Evolutionary conservation across 2,797 vertebrate species (phyloP), one percentile per base, ranked within the genome.

Genomic region (Scomberomorus guttatus): DNA sequence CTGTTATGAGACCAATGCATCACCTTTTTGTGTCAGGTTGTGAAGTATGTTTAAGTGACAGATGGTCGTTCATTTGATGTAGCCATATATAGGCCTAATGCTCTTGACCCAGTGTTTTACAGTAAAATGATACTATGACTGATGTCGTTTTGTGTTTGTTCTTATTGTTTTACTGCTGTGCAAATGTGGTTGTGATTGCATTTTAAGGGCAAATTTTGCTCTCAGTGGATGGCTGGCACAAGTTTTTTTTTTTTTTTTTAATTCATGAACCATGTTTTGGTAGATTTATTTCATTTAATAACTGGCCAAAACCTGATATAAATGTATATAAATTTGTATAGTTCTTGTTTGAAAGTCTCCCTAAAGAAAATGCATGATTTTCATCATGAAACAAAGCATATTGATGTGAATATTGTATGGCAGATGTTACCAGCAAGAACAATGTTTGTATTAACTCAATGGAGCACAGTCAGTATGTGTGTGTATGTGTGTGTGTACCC

Each of bases 271-370:
- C 73, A 72, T 78, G 80, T 86, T 90, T 82, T 88, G 85, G 89
- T 81, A 83, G 83, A 83, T 88, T 79, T 87, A 77, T 76, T 88
- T 80, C 75, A 87, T 85, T 83, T 89, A 42, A 69, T 87, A 86
- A 78, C 71, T 81, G 65, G 15, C 69, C 75, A 79, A 82, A 82
- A 72, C 50, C 18, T 67, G 34, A 78, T 76, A 63, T 67, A 76
- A 82, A 66, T 93, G 93, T 94, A 93, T 76, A 93, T 93, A 94
- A 62, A 90, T 90, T 75, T 93, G 91, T 94, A 93, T 93, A 93
- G 90, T 87, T 87, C 15, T 83, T 79, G 87, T 81, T 75, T 81
- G 13, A 69, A 75, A 83, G 58, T 83, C 56, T 82, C 79, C 81
- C 59, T 56, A 46, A 77, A 80, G 55, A 79, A 89, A 87, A 63